Percentiles rank a stretch among this genome's conserved stretches.
These are phyloP conservation scores for Actinemys pallida DNA, from an alignment of 2,113 vertebrate species.

Conservation along the genomic window DNA sequence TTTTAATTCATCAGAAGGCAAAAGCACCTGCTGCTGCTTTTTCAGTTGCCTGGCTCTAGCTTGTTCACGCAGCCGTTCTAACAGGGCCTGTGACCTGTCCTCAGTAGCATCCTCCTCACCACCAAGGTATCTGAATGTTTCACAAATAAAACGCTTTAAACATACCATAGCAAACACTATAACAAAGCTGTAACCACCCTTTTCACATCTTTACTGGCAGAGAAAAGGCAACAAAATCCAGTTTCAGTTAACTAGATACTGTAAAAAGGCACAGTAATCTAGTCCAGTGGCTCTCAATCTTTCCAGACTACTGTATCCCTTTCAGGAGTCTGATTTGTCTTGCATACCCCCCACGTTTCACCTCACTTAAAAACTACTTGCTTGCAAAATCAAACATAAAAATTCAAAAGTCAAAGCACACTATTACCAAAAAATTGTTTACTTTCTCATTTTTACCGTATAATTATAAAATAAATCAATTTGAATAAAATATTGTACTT, in stretches of 20 bases:
- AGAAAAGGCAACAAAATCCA: not conserved
- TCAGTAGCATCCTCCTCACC: constrained; percentile 69
- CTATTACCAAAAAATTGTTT: no score
- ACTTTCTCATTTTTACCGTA: no score
- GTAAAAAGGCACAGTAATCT: not conserved
- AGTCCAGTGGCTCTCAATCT: not conserved
- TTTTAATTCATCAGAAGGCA: not conserved
- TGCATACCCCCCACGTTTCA: no score
- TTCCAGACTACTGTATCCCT: no score
- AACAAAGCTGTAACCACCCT: not conserved
- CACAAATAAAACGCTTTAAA: not conserved
- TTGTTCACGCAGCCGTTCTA: constrained; percentile 86
- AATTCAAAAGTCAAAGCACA: no score
- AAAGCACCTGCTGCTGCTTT: constrained; percentile 37
- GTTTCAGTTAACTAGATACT: no score
- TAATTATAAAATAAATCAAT: no score
- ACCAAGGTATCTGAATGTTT: constrained; percentile 80
- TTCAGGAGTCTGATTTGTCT: no score
- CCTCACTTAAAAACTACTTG: no score
- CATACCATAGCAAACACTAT: rapidly evolving
- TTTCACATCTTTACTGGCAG: not conserved
- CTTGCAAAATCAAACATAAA: no score
- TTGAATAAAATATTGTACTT: no score
- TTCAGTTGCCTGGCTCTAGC: constrained; percentile 83
- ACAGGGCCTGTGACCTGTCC: constrained; percentile 79